Conservation (phyloP, 2,888 invertebrate genomes). For the Luffia ferchaultella region DNA sequence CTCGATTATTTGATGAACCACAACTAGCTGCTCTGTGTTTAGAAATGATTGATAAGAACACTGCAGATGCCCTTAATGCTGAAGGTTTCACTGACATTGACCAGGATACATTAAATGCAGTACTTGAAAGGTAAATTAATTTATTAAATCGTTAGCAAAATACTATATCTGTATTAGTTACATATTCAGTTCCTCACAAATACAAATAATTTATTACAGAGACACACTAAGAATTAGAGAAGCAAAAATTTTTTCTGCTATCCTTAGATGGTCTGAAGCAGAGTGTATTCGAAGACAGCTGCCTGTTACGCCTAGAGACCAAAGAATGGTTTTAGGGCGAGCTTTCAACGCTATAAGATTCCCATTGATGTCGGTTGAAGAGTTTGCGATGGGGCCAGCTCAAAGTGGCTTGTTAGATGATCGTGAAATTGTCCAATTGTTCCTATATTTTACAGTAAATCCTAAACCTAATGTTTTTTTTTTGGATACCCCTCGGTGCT, state of each 20-base stretch:
- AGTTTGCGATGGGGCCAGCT: constrained; percentile 81
- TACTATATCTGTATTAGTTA: not conserved
- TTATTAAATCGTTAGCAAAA: not conserved
- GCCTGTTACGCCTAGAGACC: constrained; percentile 72
- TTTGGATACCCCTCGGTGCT: constrained; percentile 75
- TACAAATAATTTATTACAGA: constrained; percentile 35
- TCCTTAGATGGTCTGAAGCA: constrained; percentile 76
- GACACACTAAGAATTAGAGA: constrained; percentile 83
- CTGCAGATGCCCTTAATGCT: constrained; percentile 79
- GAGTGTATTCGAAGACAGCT: constrained; percentile 75
- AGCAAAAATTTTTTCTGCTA: constrained; percentile 78
- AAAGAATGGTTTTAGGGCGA: constrained; percentile 72
- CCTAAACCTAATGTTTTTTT: constrained; percentile 80
- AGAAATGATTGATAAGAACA: constrained; percentile 85
- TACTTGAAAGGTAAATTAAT: constrained; percentile 65
- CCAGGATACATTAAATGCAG: constrained; percentile 77
- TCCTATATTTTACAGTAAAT: constrained; percentile 76
- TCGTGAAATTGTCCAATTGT: constrained; percentile 77
- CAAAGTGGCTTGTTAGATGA: constrained; percentile 80
- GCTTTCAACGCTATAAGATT: constrained; percentile 80
- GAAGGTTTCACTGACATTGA: constrained; percentile 87
- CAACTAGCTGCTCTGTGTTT: constrained; percentile 82
- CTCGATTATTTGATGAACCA: constrained; percentile 83
- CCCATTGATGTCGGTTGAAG: constrained; percentile 86
- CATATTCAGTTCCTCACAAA: not conserved